These are phyloP conservation scores for Hyphantria cunea DNA, from an alignment of 1,140 invertebrate genomes.

Conservation along the genomic window DNA sequence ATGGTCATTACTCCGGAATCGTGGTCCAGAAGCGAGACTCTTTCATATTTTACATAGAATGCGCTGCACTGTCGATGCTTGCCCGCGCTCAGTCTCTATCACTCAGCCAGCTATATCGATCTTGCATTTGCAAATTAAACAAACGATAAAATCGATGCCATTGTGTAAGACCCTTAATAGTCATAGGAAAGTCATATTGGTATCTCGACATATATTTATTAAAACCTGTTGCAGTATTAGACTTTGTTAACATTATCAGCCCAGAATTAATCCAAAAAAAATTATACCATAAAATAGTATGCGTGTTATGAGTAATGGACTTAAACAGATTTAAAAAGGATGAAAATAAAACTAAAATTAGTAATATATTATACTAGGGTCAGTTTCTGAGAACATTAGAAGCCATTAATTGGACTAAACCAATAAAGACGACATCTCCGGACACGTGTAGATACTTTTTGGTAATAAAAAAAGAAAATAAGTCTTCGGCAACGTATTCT, in stretches of 20 bases:
- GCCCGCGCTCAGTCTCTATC: constrained; percentile 63
- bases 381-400: constrained; percentile 57
- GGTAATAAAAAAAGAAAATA: constrained; percentile 54
- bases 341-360: constrained; percentile 39
- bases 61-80: constrained; percentile 58
- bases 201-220: constrained; percentile 24
- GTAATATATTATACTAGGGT: constrained; percentile 45
- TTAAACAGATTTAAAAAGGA: constrained; percentile 10
- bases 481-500: constrained; percentile 62
- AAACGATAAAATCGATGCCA: constrained; percentile 37
- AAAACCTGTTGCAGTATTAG: constrained; percentile 12
- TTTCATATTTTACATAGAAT: constrained; percentile 81
- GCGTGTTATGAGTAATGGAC: constrained; percentile 11
- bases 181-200: constrained; percentile 29
- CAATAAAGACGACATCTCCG: constrained; percentile 73
- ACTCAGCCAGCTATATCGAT: constrained; percentile 58
- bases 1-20: constrained; percentile 33
- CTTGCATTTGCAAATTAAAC: constrained; percentile 69
- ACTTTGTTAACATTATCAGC: not conserved
- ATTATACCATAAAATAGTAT: too few species aligned
- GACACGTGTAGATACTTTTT: constrained; percentile 63
- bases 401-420: constrained; percentile 73
- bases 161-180: constrained; percentile 28
- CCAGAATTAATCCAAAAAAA: too few species aligned
- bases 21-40: constrained; percentile 46